Evolutionary conservation across 2,888 invertebrate species (phyloP).

Genomic region (Lapara coniferarum): DNA sequence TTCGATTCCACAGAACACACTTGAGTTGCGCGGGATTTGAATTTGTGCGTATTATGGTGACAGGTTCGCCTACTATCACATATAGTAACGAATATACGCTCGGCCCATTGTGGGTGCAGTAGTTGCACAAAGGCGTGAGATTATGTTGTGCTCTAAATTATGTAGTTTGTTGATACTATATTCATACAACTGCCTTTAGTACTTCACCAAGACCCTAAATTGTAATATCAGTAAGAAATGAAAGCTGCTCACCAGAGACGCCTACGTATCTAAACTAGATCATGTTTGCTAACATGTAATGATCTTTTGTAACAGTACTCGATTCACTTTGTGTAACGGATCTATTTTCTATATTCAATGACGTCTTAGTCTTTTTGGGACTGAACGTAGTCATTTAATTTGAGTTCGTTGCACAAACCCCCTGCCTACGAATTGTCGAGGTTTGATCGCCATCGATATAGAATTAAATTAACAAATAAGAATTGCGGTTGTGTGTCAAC

Average conservation of each 20-base stretch:
- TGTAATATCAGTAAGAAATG: not conserved
- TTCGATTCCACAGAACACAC: too few relatives aligned
- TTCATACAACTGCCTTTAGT: too few relatives aligned
- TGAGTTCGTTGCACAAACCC: slow-evolving; percentile 6
- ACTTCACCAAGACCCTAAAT: not conserved
- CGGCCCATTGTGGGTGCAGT: too few relatives aligned
- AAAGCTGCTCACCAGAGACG: not conserved
- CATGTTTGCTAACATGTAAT: slow-evolving; percentile 22
- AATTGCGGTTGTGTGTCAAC: not conserved
- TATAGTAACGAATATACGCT: too few relatives aligned
- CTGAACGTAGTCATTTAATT: slow-evolving; percentile 21
- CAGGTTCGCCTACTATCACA: too few relatives aligned
- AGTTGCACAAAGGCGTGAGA: too few relatives aligned
- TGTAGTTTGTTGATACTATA: too few relatives aligned
- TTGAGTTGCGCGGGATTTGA: too few relatives aligned
- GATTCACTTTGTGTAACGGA: slow-evolving; percentile 12
- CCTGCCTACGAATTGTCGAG: slow-evolving; percentile 2
- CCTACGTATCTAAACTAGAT: slow-evolving; percentile 12
- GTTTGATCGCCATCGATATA: not conserved
- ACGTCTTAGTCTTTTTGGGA: slow-evolving; percentile 17
- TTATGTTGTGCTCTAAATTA: too few relatives aligned
- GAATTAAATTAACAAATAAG: slow-evolving; percentile 11
- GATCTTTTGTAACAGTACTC: slow-evolving; percentile 17
- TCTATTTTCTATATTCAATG: slow-evolving; percentile 19
- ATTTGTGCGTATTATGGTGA: too few relatives aligned